phyloP scores from a whole-genome alignment of 2,797 vertebrate genomes.

The Crocodylus rhombifer region DNA sequence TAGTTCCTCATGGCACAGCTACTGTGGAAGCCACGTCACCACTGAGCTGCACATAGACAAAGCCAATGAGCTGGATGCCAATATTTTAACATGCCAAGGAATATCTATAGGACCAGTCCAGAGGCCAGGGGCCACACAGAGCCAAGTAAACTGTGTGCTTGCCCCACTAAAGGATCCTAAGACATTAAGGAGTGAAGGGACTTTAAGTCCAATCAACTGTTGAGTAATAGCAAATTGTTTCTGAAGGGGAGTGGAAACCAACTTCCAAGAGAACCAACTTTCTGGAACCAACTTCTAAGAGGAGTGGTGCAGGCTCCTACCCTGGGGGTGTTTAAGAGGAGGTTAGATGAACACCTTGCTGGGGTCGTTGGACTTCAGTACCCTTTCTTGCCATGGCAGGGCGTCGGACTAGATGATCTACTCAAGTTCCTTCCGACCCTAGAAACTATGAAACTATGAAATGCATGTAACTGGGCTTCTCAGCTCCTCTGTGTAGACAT shows the following conservation, averaged over 20 bases:
- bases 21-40: neutral
- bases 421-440: no score
- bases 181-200: neutral
- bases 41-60: neutral
- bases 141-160: neutral
- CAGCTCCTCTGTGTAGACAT: neutral
- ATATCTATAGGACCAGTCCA: neutral
- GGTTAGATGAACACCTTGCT: no score
- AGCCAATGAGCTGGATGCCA: neutral
- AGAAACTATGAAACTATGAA: no score
- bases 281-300: no score
- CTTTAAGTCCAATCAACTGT: neutral
- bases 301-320: no score
- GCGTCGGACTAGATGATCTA: no score
- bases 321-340: no score
- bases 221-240: neutral
- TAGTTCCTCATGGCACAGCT: neutral
- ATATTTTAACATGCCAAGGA: neutral
- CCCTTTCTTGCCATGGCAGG: no score
- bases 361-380: no score
- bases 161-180: neutral
- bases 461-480: neutral
- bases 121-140: neutral
- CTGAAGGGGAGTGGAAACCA: neutral
- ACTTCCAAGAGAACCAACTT: no score